These are phyloP conservation scores for Caenorhabditis remanei DNA, from an alignment of 1,140 invertebrate species.

Conservation along the genomic window DNA sequence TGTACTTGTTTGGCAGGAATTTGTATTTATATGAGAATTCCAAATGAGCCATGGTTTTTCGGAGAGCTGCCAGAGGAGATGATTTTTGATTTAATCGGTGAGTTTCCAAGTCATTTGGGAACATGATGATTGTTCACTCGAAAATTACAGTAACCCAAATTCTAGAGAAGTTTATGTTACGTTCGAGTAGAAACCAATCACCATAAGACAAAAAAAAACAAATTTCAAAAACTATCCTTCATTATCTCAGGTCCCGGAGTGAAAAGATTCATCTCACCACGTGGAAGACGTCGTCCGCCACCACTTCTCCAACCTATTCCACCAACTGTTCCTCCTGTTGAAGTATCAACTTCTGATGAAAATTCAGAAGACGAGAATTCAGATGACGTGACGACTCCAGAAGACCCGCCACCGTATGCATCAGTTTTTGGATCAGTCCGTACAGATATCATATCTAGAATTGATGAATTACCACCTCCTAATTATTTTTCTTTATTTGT, in stretches of 20 bases:
- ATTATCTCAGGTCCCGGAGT: neutral
- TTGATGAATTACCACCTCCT: constrained; percentile 14
- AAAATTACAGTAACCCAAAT: neutral
- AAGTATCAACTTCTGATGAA: neutral
- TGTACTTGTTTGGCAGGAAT: constrained; percentile 32
- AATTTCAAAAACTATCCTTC: no score
- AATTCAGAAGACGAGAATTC: neutral
- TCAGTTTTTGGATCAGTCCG: neutral
- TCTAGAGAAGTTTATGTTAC: no score
- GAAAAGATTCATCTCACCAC: constrained; percentile 2
- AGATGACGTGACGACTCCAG: no score
- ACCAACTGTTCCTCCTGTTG: neutral
- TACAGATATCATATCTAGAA: neutral
- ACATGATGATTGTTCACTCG: neutral
- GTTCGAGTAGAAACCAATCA: no score
- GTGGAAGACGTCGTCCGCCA: neutral
- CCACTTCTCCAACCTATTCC: neutral
- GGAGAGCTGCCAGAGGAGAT: constrained; percentile 11
- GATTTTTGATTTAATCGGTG: constrained; percentile 41
- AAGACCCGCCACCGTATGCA: neutral
- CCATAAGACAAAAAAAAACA: no score
- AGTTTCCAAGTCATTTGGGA: neutral
- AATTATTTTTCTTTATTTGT: constrained; percentile 29
- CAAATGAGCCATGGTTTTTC: constrained; percentile 33
- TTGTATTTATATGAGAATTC: constrained; percentile 33